Evolutionary conservation across 2,888 invertebrate genomes (phyloP).

Genomic region (Leptogaster cylindrica): DNA sequence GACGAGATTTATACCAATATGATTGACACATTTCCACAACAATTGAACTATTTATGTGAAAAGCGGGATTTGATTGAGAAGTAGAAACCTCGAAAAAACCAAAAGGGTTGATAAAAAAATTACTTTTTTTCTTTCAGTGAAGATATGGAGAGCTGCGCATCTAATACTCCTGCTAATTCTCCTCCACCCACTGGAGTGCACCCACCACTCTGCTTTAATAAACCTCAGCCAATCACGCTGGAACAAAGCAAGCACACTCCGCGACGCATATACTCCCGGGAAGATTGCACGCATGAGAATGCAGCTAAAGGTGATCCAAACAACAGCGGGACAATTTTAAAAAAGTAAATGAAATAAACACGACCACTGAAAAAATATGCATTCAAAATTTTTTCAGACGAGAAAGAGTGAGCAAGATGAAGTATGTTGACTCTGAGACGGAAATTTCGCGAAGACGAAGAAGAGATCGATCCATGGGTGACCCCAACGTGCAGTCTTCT

Average conservation of each 20-base stretch:
- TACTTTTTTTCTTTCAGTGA: constrained; percentile 44
- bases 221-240: not conserved
- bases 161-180: constrained; percentile 46
- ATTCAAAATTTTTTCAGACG: constrained; percentile 43
- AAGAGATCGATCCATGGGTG: constrained; percentile 41
- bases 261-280: constrained; percentile 69
- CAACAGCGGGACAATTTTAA: constrained; percentile 44
- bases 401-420: constrained; percentile 46
- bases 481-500: not conserved
- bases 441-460: constrained; percentile 45
- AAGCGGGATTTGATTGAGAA: constrained; percentile 49
- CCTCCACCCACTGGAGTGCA: constrained; percentile 48
- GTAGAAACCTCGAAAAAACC: no score
- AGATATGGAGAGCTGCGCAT: constrained; percentile 48
- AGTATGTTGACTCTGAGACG: constrained; percentile 47
- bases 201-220: constrained; percentile 17
- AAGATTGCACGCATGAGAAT: constrained; percentile 76
- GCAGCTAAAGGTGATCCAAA: constrained; percentile 70
- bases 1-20: constrained; percentile 87
- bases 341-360: not conserved
- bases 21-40: constrained; percentile 83
- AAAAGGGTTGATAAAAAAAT: constrained; percentile 4
- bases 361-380: not conserved
- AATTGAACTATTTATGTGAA: constrained; percentile 71
- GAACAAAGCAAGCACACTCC: not conserved